These are phyloP conservation scores for Leptinotarsa defecta DNA, from an alignment of 1,140 invertebrate species.

Conservation along the genomic window DNA sequence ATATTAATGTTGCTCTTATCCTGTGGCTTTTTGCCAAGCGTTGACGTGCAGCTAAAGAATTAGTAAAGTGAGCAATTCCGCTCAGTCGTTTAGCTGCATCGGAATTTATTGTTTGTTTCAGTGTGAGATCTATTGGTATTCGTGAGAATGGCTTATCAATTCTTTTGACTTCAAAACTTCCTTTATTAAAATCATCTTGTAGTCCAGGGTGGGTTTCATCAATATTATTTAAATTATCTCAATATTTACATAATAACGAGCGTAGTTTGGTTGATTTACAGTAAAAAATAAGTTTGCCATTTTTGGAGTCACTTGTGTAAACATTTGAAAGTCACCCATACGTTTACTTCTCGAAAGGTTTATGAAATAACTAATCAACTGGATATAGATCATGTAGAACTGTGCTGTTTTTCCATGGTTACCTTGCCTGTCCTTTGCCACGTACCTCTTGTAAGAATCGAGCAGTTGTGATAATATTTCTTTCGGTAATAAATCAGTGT, in stretches of 20 bases:
- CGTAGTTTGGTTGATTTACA: constrained; percentile 39
- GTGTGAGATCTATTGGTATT: constrained; percentile 38
- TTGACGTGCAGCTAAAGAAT: constrained; percentile 40
- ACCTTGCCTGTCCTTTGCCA: constrained; percentile 28
- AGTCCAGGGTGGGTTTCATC: constrained; percentile 47
- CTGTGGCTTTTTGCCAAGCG: constrained; percentile 36
- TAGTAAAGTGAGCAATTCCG: constrained; percentile 40
- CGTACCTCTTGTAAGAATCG: constrained; percentile 16
- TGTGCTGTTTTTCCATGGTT: constrained; percentile 42
- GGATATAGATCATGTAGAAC: constrained; percentile 36
- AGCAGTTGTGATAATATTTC: constrained; percentile 17
- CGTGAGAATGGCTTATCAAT: constrained; percentile 42
- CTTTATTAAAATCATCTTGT: constrained; percentile 29
- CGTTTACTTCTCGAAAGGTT: constrained; percentile 40
- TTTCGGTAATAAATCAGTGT: constrained; percentile 25
- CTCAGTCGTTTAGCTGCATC: constrained; percentile 36
- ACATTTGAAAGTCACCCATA: constrained; percentile 40
- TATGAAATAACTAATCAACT: constrained; percentile 45
- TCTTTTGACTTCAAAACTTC: constrained; percentile 42
- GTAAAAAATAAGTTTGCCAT: constrained; percentile 40
- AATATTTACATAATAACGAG: constrained; percentile 29
- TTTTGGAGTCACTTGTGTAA: constrained; percentile 36
- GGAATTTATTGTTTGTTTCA: constrained; percentile 41
- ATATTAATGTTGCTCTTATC: constrained; percentile 32
- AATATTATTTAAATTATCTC: constrained; percentile 28